phyloP scores from a whole-genome alignment of 2,113 vertebrate genomes.

The Eclectus roratus region DNA sequence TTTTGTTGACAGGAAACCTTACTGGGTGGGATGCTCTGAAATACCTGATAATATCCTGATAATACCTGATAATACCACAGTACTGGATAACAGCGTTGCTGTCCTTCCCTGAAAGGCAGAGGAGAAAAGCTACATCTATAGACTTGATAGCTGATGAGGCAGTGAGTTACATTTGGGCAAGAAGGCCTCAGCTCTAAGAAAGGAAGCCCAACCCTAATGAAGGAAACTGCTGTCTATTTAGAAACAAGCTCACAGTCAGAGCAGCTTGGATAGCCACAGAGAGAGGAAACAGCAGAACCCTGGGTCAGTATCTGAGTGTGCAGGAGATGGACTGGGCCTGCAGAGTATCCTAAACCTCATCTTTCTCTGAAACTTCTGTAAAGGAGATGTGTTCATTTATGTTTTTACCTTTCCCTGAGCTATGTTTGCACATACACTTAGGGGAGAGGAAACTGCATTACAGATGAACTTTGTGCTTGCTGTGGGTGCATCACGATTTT shows the following conservation, averaged over 20 bases:
- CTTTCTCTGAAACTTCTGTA: background rate
- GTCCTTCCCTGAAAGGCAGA: background rate
- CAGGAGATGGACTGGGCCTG: background rate
- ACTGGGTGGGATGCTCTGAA: background rate
- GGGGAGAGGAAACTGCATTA: background rate
- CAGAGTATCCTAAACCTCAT: background rate
- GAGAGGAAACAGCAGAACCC: rapidly evolving
- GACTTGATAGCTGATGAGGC: rapidly evolving
- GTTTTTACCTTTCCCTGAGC: background rate
- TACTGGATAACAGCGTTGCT: background rate
- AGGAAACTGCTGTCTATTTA: background rate
- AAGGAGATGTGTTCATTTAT: background rate
- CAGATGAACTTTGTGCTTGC: background rate
- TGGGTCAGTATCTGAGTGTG: background rate
- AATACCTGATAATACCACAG: no score
- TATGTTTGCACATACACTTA: background rate
- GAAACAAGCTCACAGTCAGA: background rate
- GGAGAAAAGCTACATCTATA: background rate
- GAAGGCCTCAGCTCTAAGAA: background rate
- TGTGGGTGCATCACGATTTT: background rate
- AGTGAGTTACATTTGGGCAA: background rate
- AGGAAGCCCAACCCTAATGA: background rate
- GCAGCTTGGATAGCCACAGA: background rate
- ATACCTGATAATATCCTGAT: background rate
- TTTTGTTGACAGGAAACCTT: background rate